Percentiles rank a stretch among this genome's conserved stretches.
These are phyloP conservation scores for Phataginus tricuspis DNA, from an alignment of 2,797 vertebrate genomes.

Conservation along the genomic window DNA sequence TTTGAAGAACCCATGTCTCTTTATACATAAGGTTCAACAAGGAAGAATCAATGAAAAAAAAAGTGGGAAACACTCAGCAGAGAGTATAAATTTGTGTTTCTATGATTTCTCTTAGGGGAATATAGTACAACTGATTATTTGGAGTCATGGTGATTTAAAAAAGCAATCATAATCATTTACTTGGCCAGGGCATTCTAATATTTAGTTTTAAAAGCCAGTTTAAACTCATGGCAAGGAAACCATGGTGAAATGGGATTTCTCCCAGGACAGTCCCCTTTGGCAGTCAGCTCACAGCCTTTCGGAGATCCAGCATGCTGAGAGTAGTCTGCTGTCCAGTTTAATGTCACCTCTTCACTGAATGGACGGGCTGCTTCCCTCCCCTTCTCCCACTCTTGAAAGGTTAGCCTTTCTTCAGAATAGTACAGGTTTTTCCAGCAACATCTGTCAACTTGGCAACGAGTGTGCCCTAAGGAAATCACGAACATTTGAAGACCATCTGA, in stretches of 20 bases:
- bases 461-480: constrained; percentile 81
- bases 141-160: constrained; percentile 52
- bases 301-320: constrained; percentile 61
- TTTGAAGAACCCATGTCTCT: neutral
- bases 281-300: constrained; percentile 63
- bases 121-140: constrained; percentile 15
- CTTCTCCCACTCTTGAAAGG: constrained; percentile 68
- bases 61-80: constrained; percentile 54
- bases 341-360: constrained; percentile 68
- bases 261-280: constrained; percentile 59
- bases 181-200: constrained; percentile 66
- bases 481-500: constrained; percentile 79
- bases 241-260: constrained; percentile 60
- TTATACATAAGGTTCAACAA: neutral
- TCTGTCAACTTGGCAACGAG: constrained; percentile 78
- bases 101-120: constrained; percentile 57
- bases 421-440: constrained; percentile 77
- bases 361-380: constrained; percentile 54
- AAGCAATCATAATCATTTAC: constrained; percentile 67
- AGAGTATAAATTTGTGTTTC: constrained; percentile 46
- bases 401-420: constrained; percentile 78
- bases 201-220: constrained; percentile 69
- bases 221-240: constrained; percentile 65
- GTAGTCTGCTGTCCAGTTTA: constrained; percentile 76
- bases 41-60: constrained; percentile 53